A percentile compares a stretch with the other conserved stretches of the same genome.
Evolutionary conservation across 35 echinoderm and acorn worm species (phyloP).

Genomic region (Ptychodera flava): DNA sequence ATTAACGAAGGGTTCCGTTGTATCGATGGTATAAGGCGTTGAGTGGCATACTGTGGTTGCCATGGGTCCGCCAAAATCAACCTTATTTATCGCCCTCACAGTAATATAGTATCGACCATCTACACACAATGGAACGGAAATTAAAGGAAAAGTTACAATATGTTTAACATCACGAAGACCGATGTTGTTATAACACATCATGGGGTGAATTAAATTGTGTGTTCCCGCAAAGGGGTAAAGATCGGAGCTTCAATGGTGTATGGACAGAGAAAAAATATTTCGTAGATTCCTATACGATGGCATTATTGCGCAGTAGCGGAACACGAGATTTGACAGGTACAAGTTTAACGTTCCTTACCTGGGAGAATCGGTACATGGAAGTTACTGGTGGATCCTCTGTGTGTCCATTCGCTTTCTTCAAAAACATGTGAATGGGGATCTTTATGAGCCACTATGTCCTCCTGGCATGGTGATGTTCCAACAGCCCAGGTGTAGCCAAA

Average conservation of each 20-base stretch:
- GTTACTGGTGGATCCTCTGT: slow-evolving; percentile 11
- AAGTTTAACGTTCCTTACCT: slow-evolving; percentile 9
- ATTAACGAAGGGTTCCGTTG: slow-evolving; percentile 25
- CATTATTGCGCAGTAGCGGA: background rate
- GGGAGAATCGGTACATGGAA: slow-evolving; percentile 25
- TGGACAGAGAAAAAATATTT: background rate
- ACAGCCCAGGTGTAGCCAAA: slow-evolving; percentile 42
- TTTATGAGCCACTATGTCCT: slow-evolving; percentile 11
- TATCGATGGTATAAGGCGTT: no score
- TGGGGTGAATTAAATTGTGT: background rate
- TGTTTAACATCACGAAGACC: background rate
- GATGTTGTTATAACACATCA: background rate
- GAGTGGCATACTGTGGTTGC: slow-evolving; percentile 27
- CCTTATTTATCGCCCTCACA: slow-evolving; percentile 30
- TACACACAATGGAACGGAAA: background rate
- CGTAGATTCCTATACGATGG: background rate
- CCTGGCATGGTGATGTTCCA: slow-evolving; percentile 2
- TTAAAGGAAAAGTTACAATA: background rate
- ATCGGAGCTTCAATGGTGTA: background rate
- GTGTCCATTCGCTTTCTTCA: slow-evolving; percentile 37
- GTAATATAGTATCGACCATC: slow-evolving; percentile 33
- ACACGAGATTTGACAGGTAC: background rate
- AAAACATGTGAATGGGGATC: slow-evolving; percentile 45
- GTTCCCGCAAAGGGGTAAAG: background rate
- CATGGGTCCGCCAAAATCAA: slow-evolving; percentile 27